Evolutionary conservation across 2,888 invertebrate species (phyloP).

Genomic region (Thalpophila matura): DNA sequence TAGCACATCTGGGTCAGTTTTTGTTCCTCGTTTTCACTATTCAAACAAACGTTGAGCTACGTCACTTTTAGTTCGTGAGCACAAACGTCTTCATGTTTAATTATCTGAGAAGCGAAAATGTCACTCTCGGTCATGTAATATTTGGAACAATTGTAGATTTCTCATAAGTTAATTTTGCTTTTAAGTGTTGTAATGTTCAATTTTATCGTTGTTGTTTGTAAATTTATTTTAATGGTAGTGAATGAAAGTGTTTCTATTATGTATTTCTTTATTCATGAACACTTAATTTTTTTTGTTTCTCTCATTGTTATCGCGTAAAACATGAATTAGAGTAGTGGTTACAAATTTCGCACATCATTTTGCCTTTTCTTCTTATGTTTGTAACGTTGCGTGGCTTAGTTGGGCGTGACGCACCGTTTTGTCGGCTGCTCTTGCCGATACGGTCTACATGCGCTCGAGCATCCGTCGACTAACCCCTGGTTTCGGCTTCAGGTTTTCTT

Average conservation of each 20-base stretch:
- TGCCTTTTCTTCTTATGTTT: constrained; percentile 74
- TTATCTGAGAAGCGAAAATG: constrained; percentile 68
- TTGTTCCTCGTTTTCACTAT: constrained; percentile 81
- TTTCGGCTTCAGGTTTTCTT: constrained; percentile 77
- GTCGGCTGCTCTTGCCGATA: constrained; percentile 85
- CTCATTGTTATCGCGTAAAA: constrained; percentile 59
- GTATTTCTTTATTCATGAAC: constrained; percentile 53
- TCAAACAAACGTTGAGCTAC: constrained; percentile 74
- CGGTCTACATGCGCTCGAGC: constrained; percentile 86
- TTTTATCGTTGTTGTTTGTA: constrained; percentile 58
- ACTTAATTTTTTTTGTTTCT: constrained; percentile 45
- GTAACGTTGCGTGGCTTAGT: constrained; percentile 82
- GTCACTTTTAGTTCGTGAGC: constrained; percentile 64
- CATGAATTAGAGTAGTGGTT: constrained; percentile 60
- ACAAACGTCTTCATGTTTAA: constrained; percentile 67
- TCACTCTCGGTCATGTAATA: constrained; percentile 57
- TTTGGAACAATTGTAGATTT: constrained; percentile 61
- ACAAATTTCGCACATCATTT: constrained; percentile 75
- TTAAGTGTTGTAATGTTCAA: constrained; percentile 61
- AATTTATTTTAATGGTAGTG: constrained; percentile 55
- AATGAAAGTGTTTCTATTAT: constrained; percentile 65
- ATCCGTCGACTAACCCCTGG: constrained; percentile 83
- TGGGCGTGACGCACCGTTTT: constrained; percentile 87
- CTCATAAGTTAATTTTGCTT: constrained; percentile 62
- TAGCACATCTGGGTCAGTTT: constrained; percentile 83